Base-by-base conservation (phyloP, 1,140 invertebrate genomes). In the Monomorium pharaonis region DNA sequence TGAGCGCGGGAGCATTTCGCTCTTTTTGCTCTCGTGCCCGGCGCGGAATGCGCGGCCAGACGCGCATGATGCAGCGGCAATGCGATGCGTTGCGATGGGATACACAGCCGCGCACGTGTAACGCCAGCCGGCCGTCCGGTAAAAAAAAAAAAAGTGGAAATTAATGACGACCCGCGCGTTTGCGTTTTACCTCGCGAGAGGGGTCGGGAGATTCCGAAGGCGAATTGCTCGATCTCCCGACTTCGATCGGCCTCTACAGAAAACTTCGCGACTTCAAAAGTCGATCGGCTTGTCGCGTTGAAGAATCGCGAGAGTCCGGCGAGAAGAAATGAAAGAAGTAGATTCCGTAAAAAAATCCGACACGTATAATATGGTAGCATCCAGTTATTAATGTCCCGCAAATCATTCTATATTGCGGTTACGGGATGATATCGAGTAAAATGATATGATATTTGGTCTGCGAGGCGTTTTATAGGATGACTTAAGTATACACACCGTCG, bases 191-290 rank as follows among this genome's bases (percentile, higher is more conserved):
- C n/a, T 37, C 88, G 86, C 76, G 74, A 33, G 78, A 58, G 72
- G 44, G 76, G 63, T 44, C 80, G 87, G 80, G 37, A 89, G 90
- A 92, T 85, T 91, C 86, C 12, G 33, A 2, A 44, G 63, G 42
- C 63, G 63, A 65, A 84, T 62, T 70, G 14, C 47, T 56, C 33
- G 81, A 77, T 81, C 21, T 81, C 63, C 56, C 54, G 89, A 86
- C n/a, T 51, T 16, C 44, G 49, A 63, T 14, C 67, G 33, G 33
- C 33, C 37, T 9, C n/a, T 9, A 58, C 14, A 42, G 49, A 88
- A n/a, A 88, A 89, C 87, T 24, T 87, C 78, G 47, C 86, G 54
- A 88, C 88, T 90, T 89, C 90, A 89, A 92, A n/a, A 93, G 89
- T 92, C 91, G 89, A 90, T 92, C 87, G 84, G 85, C 85, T 87